phyloP scores from a whole-genome alignment of 2,888 invertebrate species.

The Oscheius onirici region DNA sequence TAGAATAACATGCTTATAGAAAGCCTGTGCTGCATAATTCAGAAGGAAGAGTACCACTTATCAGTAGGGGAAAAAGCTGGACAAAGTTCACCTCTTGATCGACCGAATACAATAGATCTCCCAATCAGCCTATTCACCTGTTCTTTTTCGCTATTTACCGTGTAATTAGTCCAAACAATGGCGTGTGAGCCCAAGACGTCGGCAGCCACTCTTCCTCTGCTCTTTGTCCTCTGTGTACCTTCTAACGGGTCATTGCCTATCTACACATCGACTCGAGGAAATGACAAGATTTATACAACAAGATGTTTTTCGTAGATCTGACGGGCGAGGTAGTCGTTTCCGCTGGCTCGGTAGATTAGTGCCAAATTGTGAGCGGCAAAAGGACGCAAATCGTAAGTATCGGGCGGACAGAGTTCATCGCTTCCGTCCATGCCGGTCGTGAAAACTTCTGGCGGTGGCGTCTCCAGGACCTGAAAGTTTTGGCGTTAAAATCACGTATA shows the following conservation, averaged over 20 bases:
- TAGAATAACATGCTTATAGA: no score
- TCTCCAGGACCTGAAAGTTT: slow-evolving; percentile 20
- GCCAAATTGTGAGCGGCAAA: slow-evolving; percentile 71
- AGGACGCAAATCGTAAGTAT: slow-evolving; percentile 61
- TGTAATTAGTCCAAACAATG: slow-evolving; percentile 27
- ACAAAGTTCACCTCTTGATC: background rate
- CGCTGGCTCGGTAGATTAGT: slow-evolving; percentile 67
- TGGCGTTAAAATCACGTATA: background rate
- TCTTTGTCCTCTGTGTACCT: slow-evolving; percentile 19
- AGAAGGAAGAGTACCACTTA: no score
- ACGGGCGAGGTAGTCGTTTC: slow-evolving; percentile 64
- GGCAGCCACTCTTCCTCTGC: slow-evolving; percentile 12
- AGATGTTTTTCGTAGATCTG: slow-evolving; percentile 67
- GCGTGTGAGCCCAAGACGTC: slow-evolving; percentile 2
- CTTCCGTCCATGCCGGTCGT: slow-evolving; percentile 41
- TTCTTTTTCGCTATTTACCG: slow-evolving; percentile 11
- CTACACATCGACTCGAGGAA: background rate
- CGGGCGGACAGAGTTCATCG: slow-evolving; percentile 18
- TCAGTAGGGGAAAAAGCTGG: no score
- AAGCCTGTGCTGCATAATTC: no score
- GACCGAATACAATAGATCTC: background rate
- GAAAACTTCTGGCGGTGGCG: slow-evolving; percentile 37
- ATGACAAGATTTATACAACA: slow-evolving; percentile 51
- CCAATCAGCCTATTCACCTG: background rate
- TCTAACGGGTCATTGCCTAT: slow-evolving; percentile 30